These are phyloP conservation scores for Andrena marginata DNA, from an alignment of 2,888 invertebrate species.

Conservation along the genomic window DNA sequence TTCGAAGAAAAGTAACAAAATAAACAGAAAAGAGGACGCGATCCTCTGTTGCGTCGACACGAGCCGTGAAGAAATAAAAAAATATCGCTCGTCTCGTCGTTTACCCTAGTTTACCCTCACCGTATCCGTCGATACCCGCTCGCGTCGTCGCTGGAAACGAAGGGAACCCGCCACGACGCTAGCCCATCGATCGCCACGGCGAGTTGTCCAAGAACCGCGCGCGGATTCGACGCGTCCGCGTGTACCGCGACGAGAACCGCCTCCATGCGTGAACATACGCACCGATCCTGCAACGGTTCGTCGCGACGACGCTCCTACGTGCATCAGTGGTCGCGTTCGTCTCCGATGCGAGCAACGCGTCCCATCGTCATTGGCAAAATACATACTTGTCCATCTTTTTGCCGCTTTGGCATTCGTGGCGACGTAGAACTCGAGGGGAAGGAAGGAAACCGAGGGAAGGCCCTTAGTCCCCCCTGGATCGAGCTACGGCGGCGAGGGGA, in stretches of 20 bases:
- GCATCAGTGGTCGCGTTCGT: not conserved
- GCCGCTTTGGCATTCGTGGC: slow-evolving; percentile 21
- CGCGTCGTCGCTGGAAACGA: slow-evolving; percentile 5
- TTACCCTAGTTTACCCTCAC: slow-evolving; percentile 1
- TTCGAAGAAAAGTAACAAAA: slow-evolving; percentile 67
- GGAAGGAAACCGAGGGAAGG: not conserved
- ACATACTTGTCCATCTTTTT: not conserved
- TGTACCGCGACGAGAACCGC: not conserved
- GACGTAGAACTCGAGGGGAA: not conserved
- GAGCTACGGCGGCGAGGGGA: slow-evolving; percentile 5
- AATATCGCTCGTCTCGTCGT: not conserved
- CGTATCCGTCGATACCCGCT: not conserved
- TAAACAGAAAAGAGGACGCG: slow-evolving; percentile 64
- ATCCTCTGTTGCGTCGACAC: slow-evolving; percentile 38
- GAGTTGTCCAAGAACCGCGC: not conserved
- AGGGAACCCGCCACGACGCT: not conserved
- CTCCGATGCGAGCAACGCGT: not conserved
- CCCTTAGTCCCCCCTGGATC: not conserved
- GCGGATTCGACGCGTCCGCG: slow-evolving; percentile 2
- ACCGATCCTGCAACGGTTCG: not conserved
- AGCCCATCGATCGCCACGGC: slow-evolving; percentile 1
- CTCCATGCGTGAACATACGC: no score
- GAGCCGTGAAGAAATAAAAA: slow-evolving; percentile 60
- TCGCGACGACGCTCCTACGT: not conserved
- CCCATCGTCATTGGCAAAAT: slow-evolving; percentile 2